These are phyloP conservation scores for Axea sp. DNA, from an alignment of 2,888 invertebrate species.

Conservation along the genomic window DNA sequence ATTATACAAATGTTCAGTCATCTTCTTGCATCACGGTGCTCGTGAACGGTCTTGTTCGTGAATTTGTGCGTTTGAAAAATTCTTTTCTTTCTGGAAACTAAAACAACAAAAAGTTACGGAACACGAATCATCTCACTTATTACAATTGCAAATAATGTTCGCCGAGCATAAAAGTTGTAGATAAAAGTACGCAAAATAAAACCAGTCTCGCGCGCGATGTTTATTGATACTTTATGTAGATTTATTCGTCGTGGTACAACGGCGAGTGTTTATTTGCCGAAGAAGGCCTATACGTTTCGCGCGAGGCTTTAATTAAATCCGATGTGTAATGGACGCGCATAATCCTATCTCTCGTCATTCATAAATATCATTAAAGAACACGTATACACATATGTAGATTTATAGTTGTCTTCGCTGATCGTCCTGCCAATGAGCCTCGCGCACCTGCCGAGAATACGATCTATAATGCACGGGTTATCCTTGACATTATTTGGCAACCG, in stretches of 20 bases:
- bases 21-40: too few relatives aligned
- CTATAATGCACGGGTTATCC: conserved; percentile 72
- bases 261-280: conserved; percentile 43
- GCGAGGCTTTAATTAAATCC: conserved; percentile 56
- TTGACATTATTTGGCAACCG: conserved; percentile 75
- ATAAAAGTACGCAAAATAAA: conserved; percentile 43
- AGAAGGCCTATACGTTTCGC: conserved; percentile 35
- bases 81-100: too few relatives aligned
- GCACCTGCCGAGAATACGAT: conserved; percentile 62
- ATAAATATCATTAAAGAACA: conserved; percentile 52
- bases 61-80: too few relatives aligned
- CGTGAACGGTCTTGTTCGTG: too few relatives aligned
- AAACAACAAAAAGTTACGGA: conserved; percentile 14
- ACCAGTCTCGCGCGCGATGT: conserved; percentile 23
- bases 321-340: conserved; percentile 55
- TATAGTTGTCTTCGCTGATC: conserved; percentile 60
- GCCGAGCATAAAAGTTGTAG: conserved; percentile 39
- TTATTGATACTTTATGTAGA: conserved; percentile 57
- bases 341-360: conserved; percentile 55
- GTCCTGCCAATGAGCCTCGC: conserved; percentile 49
- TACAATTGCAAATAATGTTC: conserved; percentile 50
- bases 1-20: too few relatives aligned
- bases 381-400: conserved; percentile 39
- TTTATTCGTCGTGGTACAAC: conserved; percentile 49
- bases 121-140: conserved; percentile 43